Evolutionary conservation across 2,113 vertebrate genomes (phyloP), one percentile per base, ranked within the genome.

Genomic region (Pantherophis guttatus): DNA sequence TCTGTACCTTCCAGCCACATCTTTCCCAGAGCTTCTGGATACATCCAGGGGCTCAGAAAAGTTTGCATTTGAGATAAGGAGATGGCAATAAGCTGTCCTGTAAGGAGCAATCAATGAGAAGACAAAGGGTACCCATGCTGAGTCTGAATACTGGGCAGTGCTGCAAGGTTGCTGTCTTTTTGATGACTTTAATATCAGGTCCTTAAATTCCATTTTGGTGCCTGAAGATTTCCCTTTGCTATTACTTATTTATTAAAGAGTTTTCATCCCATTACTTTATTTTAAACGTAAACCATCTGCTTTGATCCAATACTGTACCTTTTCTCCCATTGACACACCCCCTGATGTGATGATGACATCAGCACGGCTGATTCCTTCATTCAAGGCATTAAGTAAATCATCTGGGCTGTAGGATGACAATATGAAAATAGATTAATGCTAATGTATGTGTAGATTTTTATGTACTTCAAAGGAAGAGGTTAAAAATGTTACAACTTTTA

Each of bases 261-360:
- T 26, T 90, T 90, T 33, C 53, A 53, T 70, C 29, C 24, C 54
- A 75, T 58, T n/a, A 53, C 19, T 10, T 58, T 62, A 23, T 39
- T 17, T 48, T 50, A 29, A 11, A 3, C 19, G 48, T 75, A 54
- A 48, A 54, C 57, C 26, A 54, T 2, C 6, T 10, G 33, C 86
- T 88, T 81, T 54, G 50, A 54, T n/a, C 86, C 7, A 70, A 92
- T 62, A 95, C 1, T 2, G 11, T 98, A 99, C 99, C 99, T 99
- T 99, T 97, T 99, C 99, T 85, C 99, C 99, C 99, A 99, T 99
- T 94, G 99, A 99, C 94, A 99, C 99, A 86, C 99, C 99, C 97
- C 99, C 99, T 98, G 99, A 99, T 97, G 99, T 99, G 98, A 99
- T 99, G 98, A 99, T 99, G 98, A 99, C 99, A 98, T 99, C 99